Evolutionary conservation across 2,888 invertebrate species (phyloP).

Genomic region (Geophilus truncorum): DNA sequence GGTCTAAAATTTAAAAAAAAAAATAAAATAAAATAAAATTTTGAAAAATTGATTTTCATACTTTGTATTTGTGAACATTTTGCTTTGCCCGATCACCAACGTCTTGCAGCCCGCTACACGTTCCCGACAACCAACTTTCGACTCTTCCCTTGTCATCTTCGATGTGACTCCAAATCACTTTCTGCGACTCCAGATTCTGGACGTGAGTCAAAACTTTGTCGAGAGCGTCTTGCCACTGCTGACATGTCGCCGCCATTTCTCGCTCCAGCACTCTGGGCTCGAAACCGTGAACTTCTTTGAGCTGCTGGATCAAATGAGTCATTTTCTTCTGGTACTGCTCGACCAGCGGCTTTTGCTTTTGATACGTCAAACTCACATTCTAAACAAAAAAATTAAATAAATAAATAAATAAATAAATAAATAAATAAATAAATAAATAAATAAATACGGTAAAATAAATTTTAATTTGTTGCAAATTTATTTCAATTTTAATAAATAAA

Average conservation of each 20-base stretch:
- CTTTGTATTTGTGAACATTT: neutral
- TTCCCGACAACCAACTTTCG: slow-evolving; percentile 75
- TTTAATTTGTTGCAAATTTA: too few species aligned
- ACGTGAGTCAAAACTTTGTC: slow-evolving; percentile 66
- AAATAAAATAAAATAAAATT: neutral
- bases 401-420: neutral
- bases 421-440: neutral
- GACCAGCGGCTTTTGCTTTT: slow-evolving; percentile 66
- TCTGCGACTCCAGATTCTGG: slow-evolving; percentile 78
- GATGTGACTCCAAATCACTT: slow-evolving; percentile 88
- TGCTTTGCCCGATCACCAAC: neutral
- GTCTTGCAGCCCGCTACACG: slow-evolving; percentile 68
- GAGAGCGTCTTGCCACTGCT: slow-evolving; percentile 41
- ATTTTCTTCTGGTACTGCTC: slow-evolving; percentile 74
- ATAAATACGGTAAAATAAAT: too few species aligned
- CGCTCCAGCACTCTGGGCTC: slow-evolving; percentile 52
- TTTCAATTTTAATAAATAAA: neutral
- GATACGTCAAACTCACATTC: slow-evolving; percentile 43
- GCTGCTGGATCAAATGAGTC: slow-evolving; percentile 64
- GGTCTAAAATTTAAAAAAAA: slow-evolving; percentile 46
- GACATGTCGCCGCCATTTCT: slow-evolving; percentile 44
- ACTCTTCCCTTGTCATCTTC: slow-evolving; percentile 79
- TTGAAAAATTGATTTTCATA: neutral
- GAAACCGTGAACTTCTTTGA: slow-evolving; percentile 63
- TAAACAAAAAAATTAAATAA: slow-evolving; percentile 30